Conservation (phyloP, 2,888 invertebrate genomes). For the Spilosoma lubricipeda region DNA sequence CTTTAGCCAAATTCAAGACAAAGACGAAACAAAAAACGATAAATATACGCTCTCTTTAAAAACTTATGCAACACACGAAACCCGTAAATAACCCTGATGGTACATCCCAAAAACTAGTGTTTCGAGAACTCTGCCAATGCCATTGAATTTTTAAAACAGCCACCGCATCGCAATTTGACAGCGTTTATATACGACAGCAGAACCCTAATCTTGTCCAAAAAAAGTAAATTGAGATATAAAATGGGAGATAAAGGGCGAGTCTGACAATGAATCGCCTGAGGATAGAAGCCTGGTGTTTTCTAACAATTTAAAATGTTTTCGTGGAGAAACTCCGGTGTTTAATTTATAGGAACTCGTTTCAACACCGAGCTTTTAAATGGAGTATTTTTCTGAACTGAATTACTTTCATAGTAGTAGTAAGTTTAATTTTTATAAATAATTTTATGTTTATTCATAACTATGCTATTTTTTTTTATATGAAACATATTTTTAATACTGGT, state of each 20-base stretch:
- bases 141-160: constrained; percentile 42
- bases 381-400: constrained; percentile 5
- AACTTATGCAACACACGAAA: neutral
- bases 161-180: constrained; percentile 22
- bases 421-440: too few relatives aligned
- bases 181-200: constrained; percentile 39
- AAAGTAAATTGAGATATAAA: constrained; percentile 77
- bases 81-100: neutral
- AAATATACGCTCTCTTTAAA: neutral
- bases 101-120: neutral
- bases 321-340: constrained; percentile 48
- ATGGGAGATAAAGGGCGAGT: constrained; percentile 61
- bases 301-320: constrained; percentile 59
- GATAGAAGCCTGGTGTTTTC: constrained; percentile 49
- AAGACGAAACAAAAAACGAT: neutral
- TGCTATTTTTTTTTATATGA: too few relatives aligned
- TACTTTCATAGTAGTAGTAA: too few relatives aligned
- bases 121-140: constrained; percentile 8
- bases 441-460: too few relatives aligned
- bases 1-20: too few relatives aligned
- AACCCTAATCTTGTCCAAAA: constrained; percentile 46
- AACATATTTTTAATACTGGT: too few relatives aligned
- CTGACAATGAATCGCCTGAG: constrained; percentile 47
- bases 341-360: constrained; percentile 40
- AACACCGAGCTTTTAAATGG: constrained; percentile 23